Base-by-base conservation (phyloP, 1,140 invertebrate genomes). In the Aphaenogaster rudis region DNA sequence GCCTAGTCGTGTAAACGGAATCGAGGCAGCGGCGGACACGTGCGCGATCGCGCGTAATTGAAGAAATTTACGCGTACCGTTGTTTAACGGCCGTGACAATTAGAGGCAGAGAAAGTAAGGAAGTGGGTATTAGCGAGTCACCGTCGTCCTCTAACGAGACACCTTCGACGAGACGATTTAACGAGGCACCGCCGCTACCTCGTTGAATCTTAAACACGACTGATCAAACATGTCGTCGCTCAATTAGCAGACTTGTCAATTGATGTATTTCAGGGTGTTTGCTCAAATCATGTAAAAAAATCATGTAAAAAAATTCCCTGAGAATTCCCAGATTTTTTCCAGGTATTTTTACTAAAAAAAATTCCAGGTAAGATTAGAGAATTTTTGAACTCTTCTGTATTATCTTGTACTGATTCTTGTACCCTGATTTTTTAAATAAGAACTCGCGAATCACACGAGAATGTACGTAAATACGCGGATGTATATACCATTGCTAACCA, bases 221-320 rank as follows among this genome's bases (percentile, higher is more conserved):
- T 33, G 69, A 86, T 89, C 50, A 81, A 90, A 90, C 52, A 61
- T 9, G 7, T 21, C 50, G 36, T 17, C 13, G 48, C 1, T 48
- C 61, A 69, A 74, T 89, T 88, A 63, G 54, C 86, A 77, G 71
- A 78, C 48, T 57, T 79, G 76, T 80, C 87, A 67, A 85, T 61
- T 66, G 66, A 13, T 52, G 54, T 7, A 17, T 21, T 74, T n/a
- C 5, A 28, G 28, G 0, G 28, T 28, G 28, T 28, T 28, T 28
- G 28, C 28, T 28, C 0, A 28, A 28, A 28, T 28, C 28, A 28
- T 28, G 28, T 28, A 28, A 28, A 28, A 28, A 28, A 28, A 28
- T 28, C 28, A 28, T 28, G 28, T 28, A 28, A 28, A 28, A 28
- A 28, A 28, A 28, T 28, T 28, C 28, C 28, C 28, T 28, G 28